Evolutionary conservation across 1,140 invertebrate genomes (phyloP), one percentile per base, ranked within the genome.

Genomic region (Hycleus phaleratus): DNA sequence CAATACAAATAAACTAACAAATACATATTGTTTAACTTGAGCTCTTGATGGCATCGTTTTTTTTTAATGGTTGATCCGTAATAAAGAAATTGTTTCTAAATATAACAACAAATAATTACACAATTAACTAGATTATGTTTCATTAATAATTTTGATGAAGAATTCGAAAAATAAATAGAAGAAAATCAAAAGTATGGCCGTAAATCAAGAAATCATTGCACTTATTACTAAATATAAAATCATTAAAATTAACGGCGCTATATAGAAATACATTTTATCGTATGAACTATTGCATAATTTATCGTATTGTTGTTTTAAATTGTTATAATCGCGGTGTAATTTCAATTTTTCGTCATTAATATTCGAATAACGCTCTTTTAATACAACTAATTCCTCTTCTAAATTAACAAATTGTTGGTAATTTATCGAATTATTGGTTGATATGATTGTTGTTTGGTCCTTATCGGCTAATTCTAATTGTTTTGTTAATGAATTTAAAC

Each of bases 331-430:
- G 53, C 73, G 75, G 8, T 68, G 63, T 3, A 81, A 60, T 40
- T 75, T 64, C 8, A 71, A 58, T 58, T 79, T 79, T 56, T 81
- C 77, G 46, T 78, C 73, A 38, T 71, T 71, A 4, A 72, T 71
- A 32, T 60, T 56, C 46, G 75, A 74, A 61, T 73, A 81, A 52
- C 76, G 76, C 61, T 81, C 78, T 45, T 80, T 79, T 11, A 81
- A 60, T 11, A 74, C 70, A 46, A 77, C 74, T 44, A 81, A 57
- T 60, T 81, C 78, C 56, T 80, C 78, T 53, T 75, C 75, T 4
- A 78, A 57, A 49, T 60, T 56, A 7, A 57, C 55, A 26, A 71
- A 47, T 60, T 70, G 61, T 40, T 68, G 64, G 24, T 39, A 59
- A 51, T 49, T 64, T 26, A 63, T 50, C n/a, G 58, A 7, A 11